Evolutionary conservation across 2,797 vertebrate species (phyloP).

Genomic region (Phataginus tricuspis): DNA sequence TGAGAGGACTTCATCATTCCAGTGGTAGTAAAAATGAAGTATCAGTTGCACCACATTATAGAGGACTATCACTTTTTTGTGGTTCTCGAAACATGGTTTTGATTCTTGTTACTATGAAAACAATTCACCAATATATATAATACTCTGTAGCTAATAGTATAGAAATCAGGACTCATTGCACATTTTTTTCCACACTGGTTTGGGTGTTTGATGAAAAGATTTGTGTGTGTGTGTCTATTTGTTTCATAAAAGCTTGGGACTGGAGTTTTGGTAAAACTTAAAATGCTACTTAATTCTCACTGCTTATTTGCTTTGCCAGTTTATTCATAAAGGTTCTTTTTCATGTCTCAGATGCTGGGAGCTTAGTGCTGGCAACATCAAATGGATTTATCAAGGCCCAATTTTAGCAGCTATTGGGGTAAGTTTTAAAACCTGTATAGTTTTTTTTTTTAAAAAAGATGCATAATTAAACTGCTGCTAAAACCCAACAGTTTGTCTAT

Average conservation of each 20-base stretch:
- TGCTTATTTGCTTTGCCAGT: neutral
- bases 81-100: conserved; percentile 14
- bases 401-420: conserved; percentile 93
- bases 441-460: no score
- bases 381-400: conserved; percentile 94
- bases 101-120: neutral
- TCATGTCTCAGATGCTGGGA: conserved; percentile 93
- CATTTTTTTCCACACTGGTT: neutral
- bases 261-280: conserved; percentile 29
- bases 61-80: neutral
- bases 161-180: neutral
- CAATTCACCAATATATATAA: neutral
- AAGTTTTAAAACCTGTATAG: conserved; percentile 77
- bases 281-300: neutral
- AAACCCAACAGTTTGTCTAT: neutral
- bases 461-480: neutral
- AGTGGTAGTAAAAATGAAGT: conserved; percentile 32
- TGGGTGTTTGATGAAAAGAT: neutral
- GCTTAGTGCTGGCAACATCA: conserved; percentile 91
- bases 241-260: neutral
- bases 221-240: neutral
- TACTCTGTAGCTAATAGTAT: neutral
- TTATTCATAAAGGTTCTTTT: conserved; percentile 49
- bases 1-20: neutral
- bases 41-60: neutral